phyloP scores from a whole-genome alignment of 2,113 vertebrate genomes.

The Microtus oregoni region DNA sequence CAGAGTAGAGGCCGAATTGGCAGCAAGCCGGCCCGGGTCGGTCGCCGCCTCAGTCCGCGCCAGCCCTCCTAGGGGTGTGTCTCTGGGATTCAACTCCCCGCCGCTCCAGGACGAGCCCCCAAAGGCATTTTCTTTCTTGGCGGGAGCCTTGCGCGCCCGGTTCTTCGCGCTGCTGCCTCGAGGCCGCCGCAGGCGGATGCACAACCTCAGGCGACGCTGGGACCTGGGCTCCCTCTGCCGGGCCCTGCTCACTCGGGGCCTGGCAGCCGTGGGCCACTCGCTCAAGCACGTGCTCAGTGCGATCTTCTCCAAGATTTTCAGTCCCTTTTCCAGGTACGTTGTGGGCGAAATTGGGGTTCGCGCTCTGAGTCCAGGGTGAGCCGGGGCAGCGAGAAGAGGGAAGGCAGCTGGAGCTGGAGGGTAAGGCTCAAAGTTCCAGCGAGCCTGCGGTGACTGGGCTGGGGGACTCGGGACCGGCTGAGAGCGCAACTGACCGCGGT shows the following conservation, averaged over 20 bases:
- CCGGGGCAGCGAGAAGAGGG: neutral
- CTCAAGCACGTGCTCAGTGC: constrained; percentile 81
- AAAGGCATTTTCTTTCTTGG: constrained; percentile 73
- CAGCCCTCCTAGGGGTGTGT: constrained; percentile 81
- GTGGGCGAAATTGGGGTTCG: constrained; percentile 15
- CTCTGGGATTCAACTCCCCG: constrained; percentile 73
- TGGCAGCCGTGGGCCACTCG: constrained; percentile 80
- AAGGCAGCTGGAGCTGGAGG: neutral
- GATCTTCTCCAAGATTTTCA: constrained; percentile 81
- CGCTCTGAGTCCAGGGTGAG: neutral
- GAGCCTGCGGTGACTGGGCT: neutral
- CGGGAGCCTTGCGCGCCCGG: constrained; percentile 68
- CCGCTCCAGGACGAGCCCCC: constrained; percentile 71
- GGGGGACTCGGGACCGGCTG: neutral
- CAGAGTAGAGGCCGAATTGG: constrained; percentile 79
- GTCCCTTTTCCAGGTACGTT: constrained; percentile 79
- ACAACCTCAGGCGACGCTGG: constrained; percentile 81
- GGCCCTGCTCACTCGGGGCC: constrained; percentile 82
- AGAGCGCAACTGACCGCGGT: constrained; percentile 25
- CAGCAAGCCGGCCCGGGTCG: constrained; percentile 64
- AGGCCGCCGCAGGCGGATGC: constrained; percentile 82
- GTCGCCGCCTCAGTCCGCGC: constrained; percentile 70
- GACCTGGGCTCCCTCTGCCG: constrained; percentile 83
- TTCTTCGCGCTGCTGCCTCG: constrained; percentile 75
- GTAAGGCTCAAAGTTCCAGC: constrained; percentile 70